Evolutionary conservation across 1,140 invertebrate species (phyloP), one percentile per base, ranked within the genome.

Genomic region (Cataglyphis hispanica): DNA sequence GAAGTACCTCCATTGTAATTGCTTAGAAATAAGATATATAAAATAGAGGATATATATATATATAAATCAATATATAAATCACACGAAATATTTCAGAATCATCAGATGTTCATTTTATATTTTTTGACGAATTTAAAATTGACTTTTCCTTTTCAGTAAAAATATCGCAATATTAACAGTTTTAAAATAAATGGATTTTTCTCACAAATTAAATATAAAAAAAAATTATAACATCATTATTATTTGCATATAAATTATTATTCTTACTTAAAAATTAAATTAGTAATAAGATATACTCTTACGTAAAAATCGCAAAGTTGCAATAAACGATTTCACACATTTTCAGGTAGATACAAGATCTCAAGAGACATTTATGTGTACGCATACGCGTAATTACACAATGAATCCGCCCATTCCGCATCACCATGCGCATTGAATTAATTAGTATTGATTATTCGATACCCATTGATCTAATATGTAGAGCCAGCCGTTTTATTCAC

Each of bases 371-470:
- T 60, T 16, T 60, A 40, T 22, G 2, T 34, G 72, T 63, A 37
- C 25, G 37, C 37, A 27, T 22, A 27, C 31, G n/a, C 58, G 7
- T 60, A 63, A 84, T 84, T 76, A 76, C 22, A 56, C 10, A 84
- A 40, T 43, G 7, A 74, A 53, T 64, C 40, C 81, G 16, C 13
- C 60, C 67, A 74, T 83, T 60, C 53, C 56, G 19, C 50, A 27
- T 19, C 25, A 72, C 19, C 34, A 43, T 60, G 53, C 53, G 66
- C 67, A 69, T 4, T 34, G 25, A 61, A 83, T 83, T 83, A 83
- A 83, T 83, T 83, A 83, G 13, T 74, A 83, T 83, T 46, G 67
- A 83, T 83, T 83, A 83, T 34, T 83, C 67, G n/a, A 31, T 74
- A 74, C 40, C 46, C 27, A 34, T 61, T 60, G 13, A 72, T 56